Conservation (phyloP, 2,113 vertebrate species). For the Hippocampus comes region DNA sequence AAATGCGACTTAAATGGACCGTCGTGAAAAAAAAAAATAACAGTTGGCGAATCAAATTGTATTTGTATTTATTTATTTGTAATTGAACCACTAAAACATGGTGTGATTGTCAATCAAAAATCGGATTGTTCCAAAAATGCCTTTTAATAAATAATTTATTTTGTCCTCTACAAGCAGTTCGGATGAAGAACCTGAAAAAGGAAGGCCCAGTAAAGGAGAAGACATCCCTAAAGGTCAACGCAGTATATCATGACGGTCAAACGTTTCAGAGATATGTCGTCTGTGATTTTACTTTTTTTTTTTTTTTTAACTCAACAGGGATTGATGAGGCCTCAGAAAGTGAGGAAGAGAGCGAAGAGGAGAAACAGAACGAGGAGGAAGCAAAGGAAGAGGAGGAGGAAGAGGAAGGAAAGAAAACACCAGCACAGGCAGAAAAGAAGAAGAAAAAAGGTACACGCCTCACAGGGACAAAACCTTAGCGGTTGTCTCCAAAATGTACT, state of each 20-base stretch:
- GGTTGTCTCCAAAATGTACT: not conserved
- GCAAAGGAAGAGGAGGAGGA: conserved; percentile 87
- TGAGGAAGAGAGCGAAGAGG: conserved; percentile 89
- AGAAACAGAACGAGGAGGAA: conserved; percentile 82
- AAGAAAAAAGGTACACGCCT: conserved; percentile 77
- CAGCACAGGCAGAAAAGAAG: conserved; percentile 82
- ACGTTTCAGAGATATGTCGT: not conserved
- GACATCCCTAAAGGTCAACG: conserved; percentile 80
- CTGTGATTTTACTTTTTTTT: not conserved
- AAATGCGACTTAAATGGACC: too few relatives aligned
- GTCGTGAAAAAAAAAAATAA: too few relatives aligned
- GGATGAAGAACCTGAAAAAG: conserved; percentile 77
- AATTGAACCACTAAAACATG: not conserved
- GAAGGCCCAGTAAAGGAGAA: conserved; percentile 76
- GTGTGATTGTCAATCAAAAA: not conserved
- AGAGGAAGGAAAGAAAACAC: conserved; percentile 84
- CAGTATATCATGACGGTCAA: not conserved
- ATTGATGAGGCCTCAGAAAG: conserved; percentile 86
- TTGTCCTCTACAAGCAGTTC: conserved; percentile 65
- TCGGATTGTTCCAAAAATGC: not conserved
- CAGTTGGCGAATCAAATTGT: too few relatives aligned
- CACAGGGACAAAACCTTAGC: not conserved
- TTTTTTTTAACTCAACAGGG: conserved; percentile 55
- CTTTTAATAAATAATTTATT: not conserved
- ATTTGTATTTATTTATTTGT: not conserved